Conservation (phyloP, 1,140 invertebrate genomes). For the Cyclina sinensis region DNA sequence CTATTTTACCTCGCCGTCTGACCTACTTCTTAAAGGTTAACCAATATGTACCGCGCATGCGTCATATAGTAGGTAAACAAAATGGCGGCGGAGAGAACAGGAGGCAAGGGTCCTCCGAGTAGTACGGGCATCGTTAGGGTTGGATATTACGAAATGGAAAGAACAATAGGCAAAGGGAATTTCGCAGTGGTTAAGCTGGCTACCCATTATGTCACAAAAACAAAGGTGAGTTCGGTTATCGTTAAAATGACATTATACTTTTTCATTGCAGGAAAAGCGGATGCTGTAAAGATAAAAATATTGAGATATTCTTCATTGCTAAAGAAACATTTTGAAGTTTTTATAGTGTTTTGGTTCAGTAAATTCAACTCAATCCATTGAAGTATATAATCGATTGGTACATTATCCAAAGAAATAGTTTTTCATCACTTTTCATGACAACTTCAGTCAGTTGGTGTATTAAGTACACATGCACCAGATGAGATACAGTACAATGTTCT, state of each 20-base stretch:
- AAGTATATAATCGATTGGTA: no score
- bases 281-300: background rate
- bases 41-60: constrained; percentile 44
- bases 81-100: constrained; percentile 80
- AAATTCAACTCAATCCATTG: no score
- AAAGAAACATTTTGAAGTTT: no score
- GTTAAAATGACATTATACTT: background rate
- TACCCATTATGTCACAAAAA: constrained; percentile 97
- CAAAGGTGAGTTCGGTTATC: constrained; percentile 92
- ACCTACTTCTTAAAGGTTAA: constrained; percentile 53
- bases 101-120: constrained; percentile 73
- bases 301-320: no score
- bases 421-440: no score
- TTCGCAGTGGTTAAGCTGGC: constrained; percentile 98
- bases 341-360: no score
- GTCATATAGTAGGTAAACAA: constrained; percentile 75
- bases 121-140: constrained; percentile 86
- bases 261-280: background rate
- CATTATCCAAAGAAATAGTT: no score
- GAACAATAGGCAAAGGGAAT: constrained; percentile 98
- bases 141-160: constrained; percentile 98
- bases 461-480: no score
- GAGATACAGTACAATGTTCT: no score
- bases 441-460: no score
- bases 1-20: constrained; percentile 54